These are phyloP conservation scores for Galaxias olidus DNA, from an alignment of 2,797 vertebrate genomes.

Conservation along the genomic window DNA sequence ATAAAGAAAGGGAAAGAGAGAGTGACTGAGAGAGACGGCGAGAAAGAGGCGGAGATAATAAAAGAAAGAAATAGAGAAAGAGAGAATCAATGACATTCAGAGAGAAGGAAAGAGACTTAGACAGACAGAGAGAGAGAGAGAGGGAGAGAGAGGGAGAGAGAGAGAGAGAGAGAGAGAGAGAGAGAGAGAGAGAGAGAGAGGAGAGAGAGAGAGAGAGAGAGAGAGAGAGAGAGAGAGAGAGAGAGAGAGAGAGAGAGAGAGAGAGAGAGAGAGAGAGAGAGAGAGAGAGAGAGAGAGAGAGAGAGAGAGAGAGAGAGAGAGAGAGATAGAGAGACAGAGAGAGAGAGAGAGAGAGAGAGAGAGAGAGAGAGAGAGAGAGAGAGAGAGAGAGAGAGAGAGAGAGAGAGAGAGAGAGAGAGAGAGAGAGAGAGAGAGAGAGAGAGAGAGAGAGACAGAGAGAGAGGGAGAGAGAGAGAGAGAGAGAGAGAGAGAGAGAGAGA, in stretches of 20 bases:
- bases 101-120: too few species aligned
- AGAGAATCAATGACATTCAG: too few species aligned
- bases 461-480: constrained; percentile 61
- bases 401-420: too few species aligned
- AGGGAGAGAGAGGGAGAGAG: neutral
- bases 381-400: too few species aligned
- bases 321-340: too few species aligned
- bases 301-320: too few species aligned
- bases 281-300: too few species aligned
- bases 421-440: too few species aligned
- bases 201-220: neutral
- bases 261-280: too few species aligned
- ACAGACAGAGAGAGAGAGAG: neutral
- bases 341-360: too few species aligned
- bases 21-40: neutral
- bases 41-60: neutral
- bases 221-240: neutral
- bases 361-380: too few species aligned
- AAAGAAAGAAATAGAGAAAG: neutral
- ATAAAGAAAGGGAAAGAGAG: constrained; percentile 1
- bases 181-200: neutral
- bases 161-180: neutral
- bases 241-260: neutral
- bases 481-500: neutral
- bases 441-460: too few species aligned